Evolutionary conservation across 2,888 invertebrate species (phyloP).

Genomic region (Myopa tessellatipennis): DNA sequence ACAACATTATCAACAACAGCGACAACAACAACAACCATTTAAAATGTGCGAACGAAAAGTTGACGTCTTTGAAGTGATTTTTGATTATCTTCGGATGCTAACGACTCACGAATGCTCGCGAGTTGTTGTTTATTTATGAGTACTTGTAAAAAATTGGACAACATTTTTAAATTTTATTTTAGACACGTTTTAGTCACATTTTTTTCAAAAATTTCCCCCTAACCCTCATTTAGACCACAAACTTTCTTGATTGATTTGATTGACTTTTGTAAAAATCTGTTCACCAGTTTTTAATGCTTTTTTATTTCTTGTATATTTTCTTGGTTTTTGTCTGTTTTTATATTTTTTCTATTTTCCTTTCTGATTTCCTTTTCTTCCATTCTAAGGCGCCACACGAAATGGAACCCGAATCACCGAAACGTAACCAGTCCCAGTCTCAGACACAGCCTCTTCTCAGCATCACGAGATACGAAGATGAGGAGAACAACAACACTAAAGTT

Average conservation of each 20-base stretch:
- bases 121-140: background rate
- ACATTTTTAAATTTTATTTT: background rate
- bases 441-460: background rate
- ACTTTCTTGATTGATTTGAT: background rate
- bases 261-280: background rate
- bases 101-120: background rate
- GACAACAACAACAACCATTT: background rate
- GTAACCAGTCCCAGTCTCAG: conserved; percentile 44
- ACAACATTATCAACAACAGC: too few species aligned
- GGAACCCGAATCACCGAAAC: conserved; percentile 63
- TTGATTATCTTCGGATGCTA: background rate
- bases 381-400: conserved; percentile 62
- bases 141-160: background rate
- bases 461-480: background rate
- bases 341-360: conserved; percentile 8
- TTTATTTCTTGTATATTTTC: too few species aligned
- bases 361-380: conserved; percentile 19
- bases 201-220: background rate
- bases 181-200: background rate
- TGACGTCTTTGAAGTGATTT: conserved; percentile 7
- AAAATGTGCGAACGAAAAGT: background rate
- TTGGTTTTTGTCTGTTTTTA: background rate
- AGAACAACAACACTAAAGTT: background rate
- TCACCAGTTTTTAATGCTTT: too few species aligned
- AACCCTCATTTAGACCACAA: too few species aligned